Evolutionary conservation across 1,140 invertebrate genomes (phyloP).

Genomic region (Drosophila nasuta): DNA sequence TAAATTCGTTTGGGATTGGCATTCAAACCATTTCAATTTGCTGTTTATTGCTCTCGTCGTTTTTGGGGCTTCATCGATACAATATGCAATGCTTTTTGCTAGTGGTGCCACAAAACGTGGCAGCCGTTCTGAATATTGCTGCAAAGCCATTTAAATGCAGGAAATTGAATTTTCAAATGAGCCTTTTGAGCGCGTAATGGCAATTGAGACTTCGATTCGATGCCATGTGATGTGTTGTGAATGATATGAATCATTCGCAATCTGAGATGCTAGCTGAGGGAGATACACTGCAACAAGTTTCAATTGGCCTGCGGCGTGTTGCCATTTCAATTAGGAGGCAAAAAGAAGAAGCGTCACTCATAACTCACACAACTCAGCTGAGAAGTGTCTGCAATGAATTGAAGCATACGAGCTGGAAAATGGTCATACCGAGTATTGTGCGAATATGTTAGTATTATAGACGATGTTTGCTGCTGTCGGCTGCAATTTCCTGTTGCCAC

Average conservation of each 20-base stretch:
- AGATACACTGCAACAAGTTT: constrained; percentile 26
- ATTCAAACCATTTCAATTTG: constrained; percentile 35
- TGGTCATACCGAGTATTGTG: constrained; percentile 23
- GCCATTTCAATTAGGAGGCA: constrained; percentile 38
- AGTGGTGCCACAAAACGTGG: constrained; percentile 32
- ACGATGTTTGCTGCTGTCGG: constrained; percentile 38
- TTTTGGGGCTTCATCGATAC: constrained; percentile 29
- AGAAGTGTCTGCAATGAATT: constrained; percentile 17
- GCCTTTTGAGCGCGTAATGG: constrained; percentile 35
- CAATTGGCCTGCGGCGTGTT: constrained; percentile 23
- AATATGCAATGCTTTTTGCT: constrained; percentile 32
- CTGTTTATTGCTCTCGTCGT: constrained; percentile 6
- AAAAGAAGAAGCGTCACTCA: constrained; percentile 7
- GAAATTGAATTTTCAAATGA: constrained; percentile 71
- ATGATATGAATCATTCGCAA: constrained; percentile 32
- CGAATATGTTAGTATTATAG: constrained; percentile 21
- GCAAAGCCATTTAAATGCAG: constrained; percentile 77
- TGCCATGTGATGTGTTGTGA: constrained; percentile 6
- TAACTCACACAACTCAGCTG: constrained; percentile 5
- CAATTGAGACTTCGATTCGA: constrained; percentile 28
- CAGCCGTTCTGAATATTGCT: constrained; percentile 45
- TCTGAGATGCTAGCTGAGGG: constrained; percentile 14
- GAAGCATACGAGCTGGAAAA: constrained; percentile 21
- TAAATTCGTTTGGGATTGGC: constrained; percentile 7
- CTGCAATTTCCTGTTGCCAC: constrained; percentile 70